Evolutionary conservation across 2,113 vertebrate genomes (phyloP).

Genomic region (Gymnobelideus leadbeateri): DNA sequence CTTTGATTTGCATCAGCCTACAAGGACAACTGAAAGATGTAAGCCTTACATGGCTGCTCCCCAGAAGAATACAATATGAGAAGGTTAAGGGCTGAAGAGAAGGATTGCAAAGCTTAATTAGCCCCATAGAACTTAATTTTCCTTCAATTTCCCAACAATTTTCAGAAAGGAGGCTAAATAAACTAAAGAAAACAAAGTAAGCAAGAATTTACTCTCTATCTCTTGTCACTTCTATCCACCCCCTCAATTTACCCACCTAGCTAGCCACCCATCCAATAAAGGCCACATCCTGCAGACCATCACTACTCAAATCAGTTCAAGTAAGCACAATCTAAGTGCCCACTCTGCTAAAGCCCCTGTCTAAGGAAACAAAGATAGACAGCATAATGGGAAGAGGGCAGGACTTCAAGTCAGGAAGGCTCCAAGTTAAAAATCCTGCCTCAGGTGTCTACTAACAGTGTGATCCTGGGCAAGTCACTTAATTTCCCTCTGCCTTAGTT

Average conservation of each 20-base stretch:
- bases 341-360: not conserved
- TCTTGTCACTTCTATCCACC: not conserved
- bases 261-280: not conserved
- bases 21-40: constrained; percentile 4
- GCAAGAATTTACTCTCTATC: not conserved
- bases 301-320: not conserved
- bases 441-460: not conserved
- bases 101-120: not conserved
- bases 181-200: not conserved
- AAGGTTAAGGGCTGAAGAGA: not conserved
- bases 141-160: not conserved
- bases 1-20: constrained; percentile 21
- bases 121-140: not conserved
- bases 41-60: not conserved
- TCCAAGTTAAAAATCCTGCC: not conserved
- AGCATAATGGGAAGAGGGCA: not conserved
- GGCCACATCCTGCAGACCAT: not conserved
- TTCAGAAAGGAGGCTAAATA: not conserved
- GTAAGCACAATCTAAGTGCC: not conserved
- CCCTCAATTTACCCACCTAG: not conserved
- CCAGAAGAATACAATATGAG: not conserved
- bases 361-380: not conserved
- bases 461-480: not conserved
- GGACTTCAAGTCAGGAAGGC: not conserved
- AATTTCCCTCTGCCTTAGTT: not conserved